Evolutionary conservation across 2,113 vertebrate species (phyloP), one percentile per base, ranked within the genome.

Genomic region (Strigops habroptila): DNA sequence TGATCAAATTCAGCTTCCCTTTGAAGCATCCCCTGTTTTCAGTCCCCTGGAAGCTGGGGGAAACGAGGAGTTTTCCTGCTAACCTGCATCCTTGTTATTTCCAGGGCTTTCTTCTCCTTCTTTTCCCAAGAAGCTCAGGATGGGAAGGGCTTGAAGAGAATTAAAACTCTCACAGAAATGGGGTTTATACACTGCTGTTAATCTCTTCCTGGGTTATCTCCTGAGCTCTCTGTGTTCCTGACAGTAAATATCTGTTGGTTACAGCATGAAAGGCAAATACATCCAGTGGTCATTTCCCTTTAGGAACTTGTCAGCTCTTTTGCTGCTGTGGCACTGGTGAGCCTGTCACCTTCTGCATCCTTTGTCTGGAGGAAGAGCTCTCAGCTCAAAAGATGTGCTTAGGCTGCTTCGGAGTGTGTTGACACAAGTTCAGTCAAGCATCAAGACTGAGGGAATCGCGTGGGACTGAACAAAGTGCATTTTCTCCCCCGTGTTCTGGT

Each of bases 291-390:
- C 37, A 35, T 24, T 59, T 52, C 31, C 63, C 33, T 35, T 92
- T 51, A 53, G 33, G 43, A 52, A 31, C 63, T 28, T 90, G 53
- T 91, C 46, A 27, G 67, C 39, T 65, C 74, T 18, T 0, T 2
- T 2, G 13, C 46, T 69, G 9, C 19, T 0, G 0, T 49, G 70
- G 18, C 57, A 51, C 55, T n/a, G 4, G 1, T 4, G 35, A 82
- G 71, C 62, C 89, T 67, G 73, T 71, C 89, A 43, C 51, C 77
- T 60, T 68, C 70, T 35, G 8, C 44, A 35, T 10, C 33, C 70
- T 73, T 24, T 63, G 37, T 73, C n/a, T 63, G 44, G 35, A 24
- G 59, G 49, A 86, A 90, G 59, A 82, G 67, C 80, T 77, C 57
- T 74, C 2, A 1, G 41, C 85, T 94, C 85, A 82, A 88, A 93